Evolutionary conservation across 2,797 vertebrate species (phyloP).

Genomic region (Neomorphus geoffroyi): DNA sequence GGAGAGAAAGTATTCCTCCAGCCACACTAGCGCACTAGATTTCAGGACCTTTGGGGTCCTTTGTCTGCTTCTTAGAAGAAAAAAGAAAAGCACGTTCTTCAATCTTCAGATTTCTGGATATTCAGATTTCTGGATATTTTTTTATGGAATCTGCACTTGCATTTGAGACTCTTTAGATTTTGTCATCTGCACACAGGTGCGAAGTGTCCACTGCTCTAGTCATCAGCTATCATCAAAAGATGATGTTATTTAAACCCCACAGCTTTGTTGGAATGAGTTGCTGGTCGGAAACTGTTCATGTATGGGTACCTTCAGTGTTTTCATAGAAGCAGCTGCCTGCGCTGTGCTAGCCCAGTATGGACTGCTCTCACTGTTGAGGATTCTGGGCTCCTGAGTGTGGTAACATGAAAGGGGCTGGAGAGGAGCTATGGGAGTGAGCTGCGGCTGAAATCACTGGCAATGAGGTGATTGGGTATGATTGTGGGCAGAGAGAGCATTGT

Average conservation of each 20-base stretch:
- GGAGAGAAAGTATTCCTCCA: neutral
- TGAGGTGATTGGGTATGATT: neutral
- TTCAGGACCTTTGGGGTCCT: accelerated
- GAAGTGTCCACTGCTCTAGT: neutral
- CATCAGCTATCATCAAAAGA: neutral
- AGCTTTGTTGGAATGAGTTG: neutral
- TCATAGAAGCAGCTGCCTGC: neutral
- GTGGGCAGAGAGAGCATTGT: accelerated
- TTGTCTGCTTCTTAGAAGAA: neutral
- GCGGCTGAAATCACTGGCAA: accelerated
- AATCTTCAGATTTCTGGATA: neutral
- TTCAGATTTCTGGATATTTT: neutral
- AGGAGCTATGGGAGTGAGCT: neutral
- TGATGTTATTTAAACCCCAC: neutral
- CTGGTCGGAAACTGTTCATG: neutral
- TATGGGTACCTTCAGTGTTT: neutral
- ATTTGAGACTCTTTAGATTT: neutral
- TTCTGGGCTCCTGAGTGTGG: neutral
- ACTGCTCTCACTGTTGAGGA: neutral
- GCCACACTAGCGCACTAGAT: neutral
- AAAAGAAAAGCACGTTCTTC: neutral
- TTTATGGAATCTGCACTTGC: neutral
- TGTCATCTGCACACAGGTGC: accelerated
- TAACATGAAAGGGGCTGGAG: neutral
- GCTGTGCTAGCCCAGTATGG: neutral